These are phyloP conservation scores for Thalassoma bifasciatum DNA, from an alignment of 2,113 vertebrate species.

Conservation along the genomic window DNA sequence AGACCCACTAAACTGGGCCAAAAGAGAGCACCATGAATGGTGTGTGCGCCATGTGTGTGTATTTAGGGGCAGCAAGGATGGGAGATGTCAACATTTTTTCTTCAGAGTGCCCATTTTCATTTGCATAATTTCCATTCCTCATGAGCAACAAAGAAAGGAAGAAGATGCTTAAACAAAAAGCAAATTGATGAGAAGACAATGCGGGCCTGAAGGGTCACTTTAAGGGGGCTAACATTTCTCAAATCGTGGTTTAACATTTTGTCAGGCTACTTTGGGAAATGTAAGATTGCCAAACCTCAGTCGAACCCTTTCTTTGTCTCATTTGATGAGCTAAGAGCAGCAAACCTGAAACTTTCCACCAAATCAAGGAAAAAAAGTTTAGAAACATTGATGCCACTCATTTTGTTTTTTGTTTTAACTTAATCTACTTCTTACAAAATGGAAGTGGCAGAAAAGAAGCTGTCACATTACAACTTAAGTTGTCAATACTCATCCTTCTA, in stretches of 20 bases:
- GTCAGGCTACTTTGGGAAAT: conserved; percentile 65
- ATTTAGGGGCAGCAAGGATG: conserved; percentile 73
- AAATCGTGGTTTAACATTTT: conserved; percentile 74
- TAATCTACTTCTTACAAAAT: conserved; percentile 39
- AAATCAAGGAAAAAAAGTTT: conserved; percentile 34
- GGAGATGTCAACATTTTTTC: conserved; percentile 80
- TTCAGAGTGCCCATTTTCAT: conserved; percentile 74
- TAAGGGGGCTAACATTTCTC: conserved; percentile 48
- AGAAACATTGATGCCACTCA: conserved; percentile 59
- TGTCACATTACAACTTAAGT: conserved; percentile 50
- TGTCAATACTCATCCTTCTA: conserved; percentile 65
- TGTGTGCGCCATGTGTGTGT: conserved; percentile 63
- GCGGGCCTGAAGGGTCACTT: conserved; percentile 81
- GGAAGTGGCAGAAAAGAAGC: conserved; percentile 44
- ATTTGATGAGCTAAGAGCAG: conserved; percentile 56
- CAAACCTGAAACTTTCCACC: conserved; percentile 42
- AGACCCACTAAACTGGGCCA: conserved; percentile 71
- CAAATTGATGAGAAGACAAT: conserved; percentile 81
- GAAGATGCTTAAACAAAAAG: conserved; percentile 81
- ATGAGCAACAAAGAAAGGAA: conserved; percentile 75
- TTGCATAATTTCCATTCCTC: conserved; percentile 83
- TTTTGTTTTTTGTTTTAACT: conserved; percentile 42
- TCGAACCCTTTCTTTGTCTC: conserved; percentile 65
- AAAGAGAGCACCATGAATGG: conserved; percentile 68
- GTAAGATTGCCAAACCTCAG: conserved; percentile 61